A percentile compares a stretch with the other conserved stretches of the same genome.
phyloP scores from a whole-genome alignment of 1,140 invertebrate genomes.

The Laupala kohalensis region DNA sequence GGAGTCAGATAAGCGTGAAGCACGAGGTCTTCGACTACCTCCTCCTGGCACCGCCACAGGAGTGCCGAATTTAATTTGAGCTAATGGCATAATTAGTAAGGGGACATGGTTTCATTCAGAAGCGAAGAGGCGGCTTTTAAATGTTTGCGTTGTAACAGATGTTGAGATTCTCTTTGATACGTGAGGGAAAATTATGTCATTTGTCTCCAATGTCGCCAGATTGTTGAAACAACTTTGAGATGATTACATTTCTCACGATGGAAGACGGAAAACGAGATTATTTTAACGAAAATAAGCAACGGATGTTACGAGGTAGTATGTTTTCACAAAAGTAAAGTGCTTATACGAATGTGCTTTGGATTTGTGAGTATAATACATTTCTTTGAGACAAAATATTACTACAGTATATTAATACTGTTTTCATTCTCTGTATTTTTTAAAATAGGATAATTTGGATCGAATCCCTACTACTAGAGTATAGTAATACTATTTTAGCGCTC shows the following conservation, averaged over 20 bases:
- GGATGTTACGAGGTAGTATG: not conserved
- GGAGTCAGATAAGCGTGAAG: not conserved
- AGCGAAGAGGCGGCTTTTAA: not conserved
- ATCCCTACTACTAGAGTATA: no score
- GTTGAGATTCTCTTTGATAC: not conserved
- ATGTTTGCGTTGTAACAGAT: not conserved
- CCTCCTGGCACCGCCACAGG: not conserved
- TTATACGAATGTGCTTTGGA: no score
- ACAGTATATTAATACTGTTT: no score
- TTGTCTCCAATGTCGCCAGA: not conserved
- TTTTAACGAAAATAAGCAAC: not conserved
- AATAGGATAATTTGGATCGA: no score
- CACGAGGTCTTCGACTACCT: not conserved
- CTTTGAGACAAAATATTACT: no score
- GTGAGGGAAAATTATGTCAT: not conserved
- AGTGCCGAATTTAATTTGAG: conserved; percentile 12
- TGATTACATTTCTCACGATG: not conserved
- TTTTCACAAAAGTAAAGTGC: not conserved
- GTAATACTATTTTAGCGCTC: no score
- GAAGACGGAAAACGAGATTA: not conserved
- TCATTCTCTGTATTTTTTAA: no score
- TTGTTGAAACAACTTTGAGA: not conserved
- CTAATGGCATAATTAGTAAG: conserved; percentile 14
- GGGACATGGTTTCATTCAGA: not conserved
- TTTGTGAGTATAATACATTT: no score